A percentile compares a stretch with the other conserved stretches of the same genome.
Evolutionary conservation across 2,888 invertebrate genomes (phyloP).

Genomic region (Drosophila anomelani): DNA sequence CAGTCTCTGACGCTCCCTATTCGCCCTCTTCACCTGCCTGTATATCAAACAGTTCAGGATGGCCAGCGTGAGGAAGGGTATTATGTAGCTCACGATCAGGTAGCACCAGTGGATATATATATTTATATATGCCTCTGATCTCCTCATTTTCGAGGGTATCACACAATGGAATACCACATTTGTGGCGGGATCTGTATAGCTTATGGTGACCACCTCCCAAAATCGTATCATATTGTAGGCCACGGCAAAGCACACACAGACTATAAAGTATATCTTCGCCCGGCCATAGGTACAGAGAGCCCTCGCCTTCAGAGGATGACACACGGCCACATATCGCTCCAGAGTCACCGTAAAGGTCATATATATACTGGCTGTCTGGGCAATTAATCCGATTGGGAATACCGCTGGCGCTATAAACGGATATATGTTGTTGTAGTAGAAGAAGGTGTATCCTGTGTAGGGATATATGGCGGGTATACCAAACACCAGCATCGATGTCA

Average conservation of each 20-base stretch:
- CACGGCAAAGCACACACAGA: conserved; percentile 91
- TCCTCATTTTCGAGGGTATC: conserved; percentile 88
- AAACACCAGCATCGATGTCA: conserved; percentile 94
- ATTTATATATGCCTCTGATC: conserved; percentile 90
- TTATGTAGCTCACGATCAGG: conserved; percentile 95
- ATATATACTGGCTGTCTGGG: conserved; percentile 97
- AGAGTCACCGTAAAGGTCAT: conserved; percentile 95
- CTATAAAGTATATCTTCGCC: conserved; percentile 93
- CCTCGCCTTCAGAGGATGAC: conserved; percentile 94
- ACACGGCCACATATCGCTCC: conserved; percentile 97
- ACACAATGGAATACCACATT: conserved; percentile 90
- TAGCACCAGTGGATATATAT: conserved; percentile 98
- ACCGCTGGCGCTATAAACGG: conserved; percentile 92
- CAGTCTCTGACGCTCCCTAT: conserved; percentile 94
- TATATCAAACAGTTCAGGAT: conserved; percentile 96
- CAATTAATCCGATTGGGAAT: conserved; percentile 93
- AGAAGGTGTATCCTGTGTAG: conserved; percentile 91
- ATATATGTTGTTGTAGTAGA: conserved; percentile 91
- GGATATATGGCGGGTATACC: conserved; percentile 94
- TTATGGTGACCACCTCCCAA: conserved; percentile 88
- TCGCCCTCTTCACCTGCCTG: conserved; percentile 94
- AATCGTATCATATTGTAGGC: conserved; percentile 94
- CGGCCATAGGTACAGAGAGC: conserved; percentile 95
- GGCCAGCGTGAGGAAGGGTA: conserved; percentile 95
- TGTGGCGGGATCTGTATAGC: conserved; percentile 79